These are phyloP conservation scores for Cavia porcellus DNA, from an alignment of 2,113 vertebrate genomes.

Conservation along the genomic window DNA sequence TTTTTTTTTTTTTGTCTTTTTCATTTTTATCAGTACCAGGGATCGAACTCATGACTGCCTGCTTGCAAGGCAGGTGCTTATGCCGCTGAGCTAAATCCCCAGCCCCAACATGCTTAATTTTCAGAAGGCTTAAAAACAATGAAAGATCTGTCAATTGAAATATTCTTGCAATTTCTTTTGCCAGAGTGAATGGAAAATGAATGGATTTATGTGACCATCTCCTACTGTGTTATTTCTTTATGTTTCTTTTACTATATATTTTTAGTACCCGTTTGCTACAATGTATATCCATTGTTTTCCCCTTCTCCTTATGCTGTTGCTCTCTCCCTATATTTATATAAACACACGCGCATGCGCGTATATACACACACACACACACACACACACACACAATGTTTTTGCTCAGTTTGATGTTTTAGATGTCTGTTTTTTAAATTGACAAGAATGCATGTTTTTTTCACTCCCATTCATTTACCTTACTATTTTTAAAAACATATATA, in stretches of 20 bases:
- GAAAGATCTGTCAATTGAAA: background rate
- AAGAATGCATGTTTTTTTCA: background rate
- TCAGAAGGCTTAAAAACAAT: background rate
- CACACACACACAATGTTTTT: background rate
- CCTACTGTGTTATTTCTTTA: background rate
- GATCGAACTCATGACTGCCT: too few species aligned
- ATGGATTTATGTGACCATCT: background rate
- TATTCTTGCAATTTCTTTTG: conserved; percentile 43
- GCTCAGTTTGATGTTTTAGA: background rate
- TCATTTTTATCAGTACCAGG: too few species aligned
- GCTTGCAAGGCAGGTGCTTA: too few species aligned
- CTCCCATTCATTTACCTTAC: background rate
- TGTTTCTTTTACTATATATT: conserved; percentile 4
- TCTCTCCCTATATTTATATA: background rate
- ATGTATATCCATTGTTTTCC: background rate
- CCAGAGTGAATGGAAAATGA: background rate
- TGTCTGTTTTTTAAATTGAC: background rate
- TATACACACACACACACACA: background rate
- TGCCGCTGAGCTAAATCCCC: too few species aligned
- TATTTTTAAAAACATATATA: background rate
- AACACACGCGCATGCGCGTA: background rate
- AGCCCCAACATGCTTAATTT: background rate
- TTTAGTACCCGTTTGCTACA: background rate
- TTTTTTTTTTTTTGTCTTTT: too few species aligned
- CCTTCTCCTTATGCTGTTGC: background rate